Percentiles rank a stretch among this genome's conserved stretches.
phyloP scores from a whole-genome alignment of 1,140 invertebrate genomes.

The Papilio xuthus region DNA sequence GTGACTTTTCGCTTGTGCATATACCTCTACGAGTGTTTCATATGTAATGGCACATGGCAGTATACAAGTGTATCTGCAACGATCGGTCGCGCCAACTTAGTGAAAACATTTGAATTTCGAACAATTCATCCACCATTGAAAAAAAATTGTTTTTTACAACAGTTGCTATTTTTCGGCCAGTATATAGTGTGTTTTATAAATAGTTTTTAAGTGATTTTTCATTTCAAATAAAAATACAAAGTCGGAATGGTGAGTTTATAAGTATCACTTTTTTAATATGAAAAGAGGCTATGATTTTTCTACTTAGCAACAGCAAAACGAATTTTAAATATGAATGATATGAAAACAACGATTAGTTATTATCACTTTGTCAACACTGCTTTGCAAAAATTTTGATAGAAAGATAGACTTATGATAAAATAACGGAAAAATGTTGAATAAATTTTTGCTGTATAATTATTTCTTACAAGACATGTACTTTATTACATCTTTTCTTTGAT shows the following conservation, averaged over 20 bases:
- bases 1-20: slow-evolving; percentile 24
- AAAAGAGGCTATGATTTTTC: neutral
- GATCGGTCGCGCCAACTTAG: slow-evolving; percentile 43
- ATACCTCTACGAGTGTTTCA: slow-evolving; percentile 24
- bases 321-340: neutral
- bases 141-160: slow-evolving; percentile 21
- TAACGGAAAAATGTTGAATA: neutral
- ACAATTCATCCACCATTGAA: slow-evolving; percentile 33
- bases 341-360: neutral
- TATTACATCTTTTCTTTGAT: neutral
- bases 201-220: slow-evolving; percentile 19
- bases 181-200: slow-evolving; percentile 36
- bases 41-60: slow-evolving; percentile 43
- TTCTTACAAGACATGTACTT: neutral
- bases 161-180: neutral
- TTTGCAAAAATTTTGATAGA: neutral
- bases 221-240: neutral
- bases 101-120: slow-evolving; percentile 40
- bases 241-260: slow-evolving; percentile 57
- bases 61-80: slow-evolving; percentile 37
- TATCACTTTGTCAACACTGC: neutral
- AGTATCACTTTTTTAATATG: slow-evolving; percentile 7
- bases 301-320: neutral
- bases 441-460: neutral
- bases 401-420: neutral